Percentiles rank a stretch among this genome's conserved stretches.
Evolutionary conservation across 2,888 invertebrate species (phyloP).

Genomic region (Tupiocoris notatus): DNA sequence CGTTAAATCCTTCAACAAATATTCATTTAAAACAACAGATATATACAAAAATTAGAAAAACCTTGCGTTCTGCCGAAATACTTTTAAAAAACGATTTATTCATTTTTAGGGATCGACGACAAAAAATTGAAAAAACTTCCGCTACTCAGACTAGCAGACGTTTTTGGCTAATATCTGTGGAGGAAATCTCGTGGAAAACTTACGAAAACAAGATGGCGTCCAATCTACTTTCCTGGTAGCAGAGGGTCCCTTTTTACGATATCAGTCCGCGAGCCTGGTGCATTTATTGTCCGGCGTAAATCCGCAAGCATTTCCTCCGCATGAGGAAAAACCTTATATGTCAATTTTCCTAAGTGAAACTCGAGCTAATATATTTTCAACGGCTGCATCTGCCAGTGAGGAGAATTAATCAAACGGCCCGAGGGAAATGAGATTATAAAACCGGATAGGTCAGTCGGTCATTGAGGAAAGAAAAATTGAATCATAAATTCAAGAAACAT

Average conservation of each 20-base stretch:
- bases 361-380: too few relatives aligned
- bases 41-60: too few relatives aligned
- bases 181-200: constrained; percentile 45
- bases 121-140: not conserved
- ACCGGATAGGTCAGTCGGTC: too few relatives aligned
- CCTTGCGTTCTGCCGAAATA: not conserved
- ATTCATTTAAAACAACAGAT: too few relatives aligned
- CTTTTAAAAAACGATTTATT: not conserved
- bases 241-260: constrained; percentile 6
- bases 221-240: not conserved
- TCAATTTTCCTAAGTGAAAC: not conserved
- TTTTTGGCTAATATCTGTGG: constrained; percentile 8
- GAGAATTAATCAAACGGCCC: too few relatives aligned
- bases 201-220: constrained; percentile 45
- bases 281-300: constrained; percentile 36
- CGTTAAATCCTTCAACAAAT: too few relatives aligned
- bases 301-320: constrained; percentile 23
- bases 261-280: not conserved
- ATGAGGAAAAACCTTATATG: not conserved
- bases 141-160: not conserved
- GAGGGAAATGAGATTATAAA: too few relatives aligned
- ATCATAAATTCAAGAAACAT: too few relatives aligned
- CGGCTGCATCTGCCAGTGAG: too few relatives aligned
- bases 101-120: not conserved
- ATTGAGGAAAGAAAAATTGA: too few relatives aligned